Conservation (phyloP, 2,113 vertebrate genomes). For the Tiliqua scincoides region DNA sequence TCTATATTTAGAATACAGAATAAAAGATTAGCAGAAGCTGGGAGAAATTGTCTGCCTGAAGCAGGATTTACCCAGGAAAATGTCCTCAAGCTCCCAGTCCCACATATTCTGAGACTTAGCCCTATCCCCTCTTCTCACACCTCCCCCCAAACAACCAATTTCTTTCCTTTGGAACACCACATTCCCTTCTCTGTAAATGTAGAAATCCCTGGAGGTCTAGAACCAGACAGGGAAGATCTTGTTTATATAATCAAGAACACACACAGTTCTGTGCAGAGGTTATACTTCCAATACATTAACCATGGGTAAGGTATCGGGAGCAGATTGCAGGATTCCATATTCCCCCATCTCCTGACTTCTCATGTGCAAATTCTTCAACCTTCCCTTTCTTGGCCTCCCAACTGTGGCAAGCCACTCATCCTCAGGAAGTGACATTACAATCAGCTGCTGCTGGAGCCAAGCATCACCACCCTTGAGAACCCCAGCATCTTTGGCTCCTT, state of each 20-base stretch:
- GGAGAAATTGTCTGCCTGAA: not conserved
- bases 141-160: not conserved
- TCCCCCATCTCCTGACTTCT: not conserved
- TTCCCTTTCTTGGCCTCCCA: not conserved
- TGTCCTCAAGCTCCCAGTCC: too few species aligned
- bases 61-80: not conserved
- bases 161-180: not conserved
- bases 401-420: not conserved
- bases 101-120: not conserved
- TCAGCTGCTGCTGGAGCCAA: too few species aligned
- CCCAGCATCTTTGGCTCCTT: not conserved
- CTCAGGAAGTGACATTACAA: not conserved
- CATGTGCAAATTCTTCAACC: not conserved
- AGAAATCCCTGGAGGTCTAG: not conserved
- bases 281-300: not conserved
- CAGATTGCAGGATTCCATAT: not conserved
- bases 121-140: not conserved
- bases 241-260: not conserved
- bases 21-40: not conserved
- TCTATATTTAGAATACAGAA: not conserved
- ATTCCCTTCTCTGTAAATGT: not conserved
- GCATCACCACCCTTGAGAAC: not conserved
- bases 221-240: not conserved
- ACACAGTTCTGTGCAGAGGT: not conserved
- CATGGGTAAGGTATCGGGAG: not conserved